phyloP scores from a whole-genome alignment of 92 coral and sea anemone genomes.

The Diadumene lineata region DNA sequence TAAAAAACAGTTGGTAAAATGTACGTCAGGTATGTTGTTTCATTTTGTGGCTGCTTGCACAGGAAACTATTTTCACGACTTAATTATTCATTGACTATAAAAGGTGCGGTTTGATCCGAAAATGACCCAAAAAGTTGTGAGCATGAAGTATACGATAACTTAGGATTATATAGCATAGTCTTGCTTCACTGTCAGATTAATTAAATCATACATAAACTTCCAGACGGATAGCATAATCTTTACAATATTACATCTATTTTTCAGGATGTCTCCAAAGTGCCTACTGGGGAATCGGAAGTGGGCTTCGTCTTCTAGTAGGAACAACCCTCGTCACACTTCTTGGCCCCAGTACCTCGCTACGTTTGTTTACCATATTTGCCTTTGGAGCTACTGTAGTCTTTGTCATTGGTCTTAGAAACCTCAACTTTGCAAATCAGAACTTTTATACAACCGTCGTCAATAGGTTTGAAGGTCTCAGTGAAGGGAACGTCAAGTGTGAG shows the following conservation, averaged over 20 bases:
- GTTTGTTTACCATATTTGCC: constrained; percentile 71
- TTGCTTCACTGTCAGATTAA: no score
- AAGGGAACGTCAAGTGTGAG: constrained; percentile 21
- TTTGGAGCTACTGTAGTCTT: constrained; percentile 50
- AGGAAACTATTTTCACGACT: no score
- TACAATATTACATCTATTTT: neutral
- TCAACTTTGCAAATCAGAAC: constrained; percentile 56
- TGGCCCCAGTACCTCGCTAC: constrained; percentile 73
- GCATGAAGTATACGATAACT: no score
- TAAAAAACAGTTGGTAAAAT: no score
- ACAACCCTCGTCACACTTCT: constrained; percentile 50
- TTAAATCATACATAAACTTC: no score
- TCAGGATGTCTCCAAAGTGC: constrained; percentile 75
- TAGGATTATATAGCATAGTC: no score
- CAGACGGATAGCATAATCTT: neutral
- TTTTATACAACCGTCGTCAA: constrained; percentile 56
- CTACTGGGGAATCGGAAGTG: constrained; percentile 77
- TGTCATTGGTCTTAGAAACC: constrained; percentile 67
- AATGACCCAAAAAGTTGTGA: no score
- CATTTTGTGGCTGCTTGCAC: no score
- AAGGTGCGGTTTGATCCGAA: no score
- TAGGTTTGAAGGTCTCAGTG: constrained; percentile 10
- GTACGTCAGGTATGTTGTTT: no score
- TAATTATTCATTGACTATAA: no score
- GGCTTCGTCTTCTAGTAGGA: constrained; percentile 66